These are phyloP conservation scores for Mirza zaza DNA, from an alignment of 2,113 vertebrate genomes.

Conservation along the genomic window DNA sequence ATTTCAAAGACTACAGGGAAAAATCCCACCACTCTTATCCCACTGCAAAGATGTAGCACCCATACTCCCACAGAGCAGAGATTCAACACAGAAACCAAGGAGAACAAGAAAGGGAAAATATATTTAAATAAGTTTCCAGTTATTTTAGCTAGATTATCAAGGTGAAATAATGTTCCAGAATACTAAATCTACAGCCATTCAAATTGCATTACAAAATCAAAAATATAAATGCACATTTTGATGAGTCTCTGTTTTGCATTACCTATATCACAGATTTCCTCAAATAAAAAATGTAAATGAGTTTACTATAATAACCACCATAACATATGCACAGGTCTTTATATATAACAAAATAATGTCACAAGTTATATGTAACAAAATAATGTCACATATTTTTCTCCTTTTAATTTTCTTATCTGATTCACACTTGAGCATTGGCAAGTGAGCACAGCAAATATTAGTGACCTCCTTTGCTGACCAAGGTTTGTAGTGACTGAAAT, in stretches of 20 bases:
- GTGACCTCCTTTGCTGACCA: neutral
- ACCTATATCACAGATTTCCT: neutral
- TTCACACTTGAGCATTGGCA: neutral
- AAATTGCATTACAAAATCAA: neutral
- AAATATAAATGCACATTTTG: neutral
- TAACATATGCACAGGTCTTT: neutral
- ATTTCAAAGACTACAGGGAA: neutral
- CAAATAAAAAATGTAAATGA: neutral
- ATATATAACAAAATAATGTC: constrained; percentile 9
- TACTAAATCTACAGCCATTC: neutral
- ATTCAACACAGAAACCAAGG: neutral
- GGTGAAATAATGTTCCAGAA: neutral
- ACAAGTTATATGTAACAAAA: constrained; percentile 4
- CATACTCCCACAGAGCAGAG: neutral
- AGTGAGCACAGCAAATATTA: neutral
- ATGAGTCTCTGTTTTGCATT: constrained; percentile 12
- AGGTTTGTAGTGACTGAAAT: neutral
- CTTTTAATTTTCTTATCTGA: neutral
- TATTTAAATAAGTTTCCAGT: neutral
- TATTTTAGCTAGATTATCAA: neutral
- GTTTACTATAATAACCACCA: neutral
- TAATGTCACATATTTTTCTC: neutral
- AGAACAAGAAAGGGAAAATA: neutral
- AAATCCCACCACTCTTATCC: neutral
- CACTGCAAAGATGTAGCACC: neutral